Evolutionary conservation across 2,888 invertebrate species (phyloP).

Genomic region (Cantharis flavilabris): DNA sequence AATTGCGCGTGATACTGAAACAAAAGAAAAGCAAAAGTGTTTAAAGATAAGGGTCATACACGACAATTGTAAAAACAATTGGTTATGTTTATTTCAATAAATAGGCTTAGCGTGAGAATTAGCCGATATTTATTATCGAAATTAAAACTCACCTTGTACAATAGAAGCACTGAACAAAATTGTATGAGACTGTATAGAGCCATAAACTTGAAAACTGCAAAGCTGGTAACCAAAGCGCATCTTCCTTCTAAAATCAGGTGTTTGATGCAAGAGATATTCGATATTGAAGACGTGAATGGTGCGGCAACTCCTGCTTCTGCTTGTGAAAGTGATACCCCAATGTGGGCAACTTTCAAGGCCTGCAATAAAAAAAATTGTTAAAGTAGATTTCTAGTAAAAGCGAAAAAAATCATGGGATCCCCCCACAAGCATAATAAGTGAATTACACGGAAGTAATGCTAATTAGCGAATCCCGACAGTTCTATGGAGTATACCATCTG

Average conservation of each 20-base stretch:
- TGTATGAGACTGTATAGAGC: constrained; percentile 88
- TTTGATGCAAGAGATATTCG: constrained; percentile 82
- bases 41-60: too few relatives aligned
- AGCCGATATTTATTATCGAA: too few relatives aligned
- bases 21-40: background rate
- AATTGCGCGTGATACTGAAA: constrained; percentile 67
- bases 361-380: constrained; percentile 36
- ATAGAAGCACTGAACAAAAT: constrained; percentile 79
- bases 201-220: constrained; percentile 91
- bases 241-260: constrained; percentile 81
- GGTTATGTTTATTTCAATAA: too few relatives aligned
- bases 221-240: constrained; percentile 86
- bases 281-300: constrained; percentile 83
- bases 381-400: background rate
- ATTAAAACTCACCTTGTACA: constrained; percentile 71
- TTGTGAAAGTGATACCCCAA: constrained; percentile 86
- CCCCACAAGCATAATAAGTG: too few relatives aligned
- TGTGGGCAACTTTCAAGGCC: constrained; percentile 85
- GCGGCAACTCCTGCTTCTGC: constrained; percentile 89
- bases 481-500: too few relatives aligned
- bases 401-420: too few relatives aligned
- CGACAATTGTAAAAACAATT: too few relatives aligned
- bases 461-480: too few relatives aligned
- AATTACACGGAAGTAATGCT: too few relatives aligned
- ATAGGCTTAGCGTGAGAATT: too few relatives aligned